A percentile compares a stretch with the other conserved stretches of the same genome.
These are phyloP conservation scores for Turritopsis dohrnii DNA, from an alignment of 30 jellyfish, hydroid and myxozoan species.

Conservation along the genomic window DNA sequence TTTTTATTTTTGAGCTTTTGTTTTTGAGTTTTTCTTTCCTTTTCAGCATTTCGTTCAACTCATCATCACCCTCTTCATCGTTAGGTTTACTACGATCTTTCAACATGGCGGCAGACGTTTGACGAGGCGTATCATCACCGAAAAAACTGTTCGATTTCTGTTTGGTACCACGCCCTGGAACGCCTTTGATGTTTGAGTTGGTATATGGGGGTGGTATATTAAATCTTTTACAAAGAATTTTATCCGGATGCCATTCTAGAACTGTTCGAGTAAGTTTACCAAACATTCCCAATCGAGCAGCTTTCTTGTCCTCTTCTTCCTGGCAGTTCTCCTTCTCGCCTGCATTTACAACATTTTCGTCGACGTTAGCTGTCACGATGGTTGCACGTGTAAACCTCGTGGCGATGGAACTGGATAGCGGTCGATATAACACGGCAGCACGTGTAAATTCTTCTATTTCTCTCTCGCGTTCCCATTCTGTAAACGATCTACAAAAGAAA, in stretches of 20 bases:
- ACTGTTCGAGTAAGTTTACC: slow-evolving; percentile 75
- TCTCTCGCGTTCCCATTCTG: slow-evolving; percentile 94
- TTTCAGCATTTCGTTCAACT: background rate
- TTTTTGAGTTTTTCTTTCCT: background rate
- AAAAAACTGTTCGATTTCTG: slow-evolving; percentile 10
- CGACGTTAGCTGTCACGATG: slow-evolving; percentile 3
- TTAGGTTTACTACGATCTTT: background rate
- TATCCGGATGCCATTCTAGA: slow-evolving; percentile 78
- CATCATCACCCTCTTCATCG: slow-evolving; percentile 4
- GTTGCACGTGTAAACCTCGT: slow-evolving; percentile 79
- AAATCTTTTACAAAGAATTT: slow-evolving; percentile 65
- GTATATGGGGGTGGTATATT: slow-evolving; percentile 82
- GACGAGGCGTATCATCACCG: background rate
- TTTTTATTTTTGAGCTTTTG: background rate
- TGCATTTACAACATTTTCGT: background rate
- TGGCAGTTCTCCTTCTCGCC: background rate
- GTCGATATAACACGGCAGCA: slow-evolving; percentile 76
- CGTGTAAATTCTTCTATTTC: slow-evolving; percentile 80
- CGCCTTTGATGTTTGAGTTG: slow-evolving; percentile 55
- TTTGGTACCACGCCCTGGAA: slow-evolving; percentile 31
- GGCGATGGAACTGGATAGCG: slow-evolving; percentile 63
- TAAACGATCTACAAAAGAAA: slow-evolving; percentile 46
- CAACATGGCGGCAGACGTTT: background rate
- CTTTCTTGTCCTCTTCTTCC: slow-evolving; percentile 50
- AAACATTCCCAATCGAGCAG: slow-evolving; percentile 72